Percentiles rank a stretch among this genome's conserved stretches.
phyloP scores from a whole-genome alignment of 2,797 vertebrate genomes.

The Onychomys arenicola region DNA sequence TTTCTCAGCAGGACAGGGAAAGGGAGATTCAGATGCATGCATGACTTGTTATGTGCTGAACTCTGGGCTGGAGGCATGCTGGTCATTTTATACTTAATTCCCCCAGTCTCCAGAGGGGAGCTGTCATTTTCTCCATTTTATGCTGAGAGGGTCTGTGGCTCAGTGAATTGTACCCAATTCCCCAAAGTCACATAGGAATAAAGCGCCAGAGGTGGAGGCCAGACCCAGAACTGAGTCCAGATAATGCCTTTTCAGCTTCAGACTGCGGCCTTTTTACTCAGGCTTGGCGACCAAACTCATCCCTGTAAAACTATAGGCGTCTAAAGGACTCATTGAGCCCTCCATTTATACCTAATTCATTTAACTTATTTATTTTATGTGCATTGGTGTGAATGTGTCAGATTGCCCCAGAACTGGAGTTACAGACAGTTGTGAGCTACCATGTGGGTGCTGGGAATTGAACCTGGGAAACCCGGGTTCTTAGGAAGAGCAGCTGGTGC shows the following conservation, averaged over 20 bases:
- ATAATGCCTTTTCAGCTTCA: slow-evolving; percentile 27
- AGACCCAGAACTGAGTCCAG: slow-evolving; percentile 4
- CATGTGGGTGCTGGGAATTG: too few species aligned
- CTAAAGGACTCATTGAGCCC: background rate
- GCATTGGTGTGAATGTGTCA: too few species aligned
- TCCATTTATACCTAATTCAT: background rate
- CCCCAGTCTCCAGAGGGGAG: background rate
- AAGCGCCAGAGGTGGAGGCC: background rate
- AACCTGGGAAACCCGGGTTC: too few species aligned
- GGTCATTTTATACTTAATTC: slow-evolving; percentile 24
- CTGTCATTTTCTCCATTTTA: background rate
- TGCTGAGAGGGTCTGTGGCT: background rate
- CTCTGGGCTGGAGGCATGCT: background rate
- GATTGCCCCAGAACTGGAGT: too few species aligned
- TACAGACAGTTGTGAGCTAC: too few species aligned
- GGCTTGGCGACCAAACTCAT: slow-evolving; percentile 9
- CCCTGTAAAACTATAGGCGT: background rate
- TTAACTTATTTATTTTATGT: too few species aligned
- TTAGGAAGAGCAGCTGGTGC: too few species aligned
- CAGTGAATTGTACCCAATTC: background rate
- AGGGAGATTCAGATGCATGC: background rate
- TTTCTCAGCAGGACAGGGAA: background rate
- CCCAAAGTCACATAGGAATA: background rate
- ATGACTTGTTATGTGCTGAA: background rate
- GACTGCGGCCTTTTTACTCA: background rate